Conservation (phyloP, 1,140 invertebrate genomes). For the Adoxophyes honmai region DNA sequence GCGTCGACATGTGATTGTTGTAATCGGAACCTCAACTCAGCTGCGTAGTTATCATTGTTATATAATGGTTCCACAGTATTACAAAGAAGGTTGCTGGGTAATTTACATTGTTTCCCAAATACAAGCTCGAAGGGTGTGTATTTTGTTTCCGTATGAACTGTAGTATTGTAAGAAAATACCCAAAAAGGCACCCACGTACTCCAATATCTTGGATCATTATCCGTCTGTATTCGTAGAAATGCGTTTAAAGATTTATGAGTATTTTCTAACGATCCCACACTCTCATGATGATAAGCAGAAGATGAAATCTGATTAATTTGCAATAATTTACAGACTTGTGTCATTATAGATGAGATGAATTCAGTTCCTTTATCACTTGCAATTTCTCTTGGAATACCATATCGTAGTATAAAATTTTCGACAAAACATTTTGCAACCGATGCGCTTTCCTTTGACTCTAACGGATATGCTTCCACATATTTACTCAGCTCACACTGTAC, state of each 20-base stretch:
- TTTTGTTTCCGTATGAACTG: conserved; percentile 15
- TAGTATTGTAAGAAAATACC: conserved; percentile 7
- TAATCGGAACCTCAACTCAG: conserved; percentile 19
- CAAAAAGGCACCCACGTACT: conserved; percentile 5
- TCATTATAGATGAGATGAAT: background rate
- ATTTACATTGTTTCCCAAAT: conserved; percentile 27
- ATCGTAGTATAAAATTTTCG: conserved; percentile 5
- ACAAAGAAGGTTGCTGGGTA: conserved; percentile 16
- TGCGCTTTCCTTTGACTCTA: background rate
- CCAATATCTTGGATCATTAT: conserved; percentile 6
- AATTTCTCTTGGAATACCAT: conserved; percentile 8
- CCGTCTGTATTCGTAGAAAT: conserved; percentile 3
- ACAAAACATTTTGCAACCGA: conserved; percentile 6
- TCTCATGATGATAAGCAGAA: conserved; percentile 12
- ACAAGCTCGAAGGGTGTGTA: conserved; percentile 31
- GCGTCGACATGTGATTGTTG: conserved; percentile 19
- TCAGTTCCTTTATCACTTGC: conserved; percentile 9
- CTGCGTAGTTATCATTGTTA: conserved; percentile 1
- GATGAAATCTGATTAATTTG: conserved; percentile 11
- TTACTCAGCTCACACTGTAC: conserved; percentile 8
- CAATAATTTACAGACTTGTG: conserved; percentile 10
- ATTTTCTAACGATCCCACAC: conserved; percentile 8
- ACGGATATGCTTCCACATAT: conserved; percentile 9
- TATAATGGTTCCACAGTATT: conserved; percentile 10
- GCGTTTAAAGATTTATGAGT: conserved; percentile 2